Base-by-base conservation (phyloP, 2,888 invertebrate species). In the Leucoptera coffeella region DNA sequence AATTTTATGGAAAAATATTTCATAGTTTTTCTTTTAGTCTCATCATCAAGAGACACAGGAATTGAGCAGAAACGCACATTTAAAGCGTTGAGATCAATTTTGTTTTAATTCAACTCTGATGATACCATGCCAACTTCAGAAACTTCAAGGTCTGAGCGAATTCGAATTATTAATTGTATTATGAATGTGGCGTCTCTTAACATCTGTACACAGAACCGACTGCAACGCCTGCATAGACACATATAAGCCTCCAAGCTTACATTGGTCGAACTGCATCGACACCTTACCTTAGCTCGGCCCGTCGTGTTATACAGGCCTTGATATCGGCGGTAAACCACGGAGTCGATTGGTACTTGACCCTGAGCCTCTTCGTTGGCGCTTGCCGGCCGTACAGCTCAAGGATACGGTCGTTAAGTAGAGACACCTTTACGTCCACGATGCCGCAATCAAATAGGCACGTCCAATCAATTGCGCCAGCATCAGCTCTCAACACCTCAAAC, bases 261-360 rank as follows among this genome's bases (percentile, higher is more conserved):
- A 13, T 29, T 28, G 4, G 25, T 20, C 2, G 23, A 8, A n/a
- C 21, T 12, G 4, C 10, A 13, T 26, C 30, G 31, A 10, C 22
- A 29, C 20, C 23, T 30, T 2, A 21, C 10, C 10, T 32, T 31
- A 2, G 34, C 31, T 1, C 20, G 9, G 20, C 31, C 15, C 29
- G 31, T 10, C 26, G 29, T 2, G 22, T 12, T 11, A 33, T 29
- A n/a, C n/a, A n/a, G n/a, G n/a, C n/a, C n/a, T n/a, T n/a, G n/a
- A n/a, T n/a, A n/a, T n/a, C n/a, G n/a, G 29, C 28, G 9, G 26
- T 31, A 1, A 35, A 20, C 36, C 36, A 36, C 2, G 33, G 36
- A 4, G 30, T 29, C 17, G 25, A 32, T 14, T 14, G 29, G 14
- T 26, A 26, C 10, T 29, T 29, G 3, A 29, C 14, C n/a, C 30